Base-by-base conservation (phyloP, 2,797 vertebrate genomes). In the Schizothorax lantsangensis region DNA sequence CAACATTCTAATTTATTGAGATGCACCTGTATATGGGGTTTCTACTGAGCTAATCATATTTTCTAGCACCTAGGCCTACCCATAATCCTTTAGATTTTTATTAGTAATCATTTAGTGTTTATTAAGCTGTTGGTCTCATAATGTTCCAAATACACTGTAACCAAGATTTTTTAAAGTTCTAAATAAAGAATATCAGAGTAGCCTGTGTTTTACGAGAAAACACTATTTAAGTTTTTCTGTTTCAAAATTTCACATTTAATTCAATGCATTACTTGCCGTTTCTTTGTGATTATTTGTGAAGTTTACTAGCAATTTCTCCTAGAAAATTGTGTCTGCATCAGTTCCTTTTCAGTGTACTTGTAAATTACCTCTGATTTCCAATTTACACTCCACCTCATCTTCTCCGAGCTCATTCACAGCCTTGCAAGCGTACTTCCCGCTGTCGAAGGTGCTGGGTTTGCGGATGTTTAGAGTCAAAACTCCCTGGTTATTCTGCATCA, bases 381-480 rank as follows among this genome's bases (percentile, higher is more conserved):
- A 89, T 75, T 94, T 96, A 94, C 98, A 99, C 92, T 98, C 97
- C 84, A 97, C 97, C 90, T 96, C 96, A 4, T 96, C 97, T 92
- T 97, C 87, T 2, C 98, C 98, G 59, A 97, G 94, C 0, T 95
- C 91, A 5, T 99, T 99, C 81, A 97, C 92, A 26, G 98, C 98
- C 91, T 88, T 94, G 88, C 98, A 99, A 84, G 93, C 92, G 62
- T 98, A 99, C 90, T 95, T 92, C 4, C 98, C 98, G 0, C 96
- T 94, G 0, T 99, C 98, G 0, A 97, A 99, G 47, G 95, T 91
- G 84, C 96, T 94, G 0, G 97, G 97, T 90, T 97, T 99, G 47
- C 98, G 95, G 84, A 99, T 97, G 93, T 99, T 98, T 89, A 99
- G 95, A 52, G 98, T 99, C 92, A 99, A 30, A 79, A 99, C 97